Conservation (phyloP, 1,140 invertebrate species). For the Augochlora pura region DNA sequence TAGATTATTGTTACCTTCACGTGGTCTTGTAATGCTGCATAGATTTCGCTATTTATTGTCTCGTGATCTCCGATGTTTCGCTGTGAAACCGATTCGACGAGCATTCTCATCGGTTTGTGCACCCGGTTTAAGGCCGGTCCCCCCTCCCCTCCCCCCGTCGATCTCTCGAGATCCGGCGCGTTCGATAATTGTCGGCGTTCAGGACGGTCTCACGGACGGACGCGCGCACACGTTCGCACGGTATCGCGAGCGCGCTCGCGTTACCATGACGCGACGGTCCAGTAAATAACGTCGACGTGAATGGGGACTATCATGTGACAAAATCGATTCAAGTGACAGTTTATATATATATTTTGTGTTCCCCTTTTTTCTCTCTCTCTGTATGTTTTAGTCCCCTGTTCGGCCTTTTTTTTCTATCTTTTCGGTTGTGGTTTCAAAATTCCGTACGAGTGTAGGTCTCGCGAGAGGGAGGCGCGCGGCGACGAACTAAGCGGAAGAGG, state of each 20-base stretch:
- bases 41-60: too few relatives aligned
- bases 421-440: conserved; percentile 55
- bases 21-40: too few relatives aligned
- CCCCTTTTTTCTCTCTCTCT: conserved; percentile 31
- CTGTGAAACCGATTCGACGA: neutral
- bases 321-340: conserved; percentile 72
- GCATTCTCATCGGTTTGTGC: too few relatives aligned
- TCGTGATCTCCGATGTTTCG: too few relatives aligned
- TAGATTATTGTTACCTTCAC: too few relatives aligned
- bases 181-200: neutral
- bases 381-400: conserved; percentile 62
- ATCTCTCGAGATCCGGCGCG: neutral
- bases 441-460: conserved; percentile 39
- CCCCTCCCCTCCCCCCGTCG: neutral
- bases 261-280: conserved; percentile 60
- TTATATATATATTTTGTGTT: conserved; percentile 47
- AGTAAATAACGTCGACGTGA: conserved; percentile 65
- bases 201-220: conserved; percentile 10
- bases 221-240: neutral
- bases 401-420: conserved; percentile 17
- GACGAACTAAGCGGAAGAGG: neutral
- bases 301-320: conserved; percentile 68
- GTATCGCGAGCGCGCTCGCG: conserved; percentile 6
- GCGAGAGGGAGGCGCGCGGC: neutral
- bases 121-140: too few relatives aligned